Evolutionary conservation across 2,797 vertebrate species (phyloP).

Genomic region (Vespertilio murinus): DNA sequence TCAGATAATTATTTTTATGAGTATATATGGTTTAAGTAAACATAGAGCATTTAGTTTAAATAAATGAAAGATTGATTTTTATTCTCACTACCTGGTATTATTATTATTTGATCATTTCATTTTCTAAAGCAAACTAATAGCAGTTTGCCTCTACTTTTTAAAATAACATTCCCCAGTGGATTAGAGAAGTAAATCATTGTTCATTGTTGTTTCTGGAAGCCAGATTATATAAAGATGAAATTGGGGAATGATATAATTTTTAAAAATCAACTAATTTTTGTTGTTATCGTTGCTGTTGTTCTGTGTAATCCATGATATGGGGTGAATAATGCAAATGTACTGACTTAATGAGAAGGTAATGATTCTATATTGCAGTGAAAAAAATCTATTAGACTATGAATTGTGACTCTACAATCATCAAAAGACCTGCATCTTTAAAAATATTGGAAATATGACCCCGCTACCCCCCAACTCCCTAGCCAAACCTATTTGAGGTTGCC

Average conservation of each 20-base stretch:
- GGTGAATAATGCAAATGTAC: not conserved
- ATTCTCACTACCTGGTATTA: not conserved
- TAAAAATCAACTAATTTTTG: not conserved
- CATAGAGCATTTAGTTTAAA: not conserved
- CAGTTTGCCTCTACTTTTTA: not conserved
- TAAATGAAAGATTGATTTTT: not conserved
- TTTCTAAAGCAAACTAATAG: slow-evolving; percentile 39
- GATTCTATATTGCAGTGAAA: not conserved
- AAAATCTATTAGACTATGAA: not conserved
- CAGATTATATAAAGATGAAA: not conserved
- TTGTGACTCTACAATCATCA: not conserved
- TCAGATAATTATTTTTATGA: not conserved
- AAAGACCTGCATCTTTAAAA: not conserved
- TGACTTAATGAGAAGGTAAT: not conserved
- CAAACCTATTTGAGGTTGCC: not conserved
- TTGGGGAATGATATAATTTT: not conserved
- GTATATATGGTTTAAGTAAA: not conserved
- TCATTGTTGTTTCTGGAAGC: not conserved
- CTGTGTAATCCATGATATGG: not conserved
- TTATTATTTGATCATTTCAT: not conserved
- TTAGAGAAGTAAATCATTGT: not conserved
- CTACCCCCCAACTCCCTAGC: not conserved
- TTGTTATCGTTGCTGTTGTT: not conserved
- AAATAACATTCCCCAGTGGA: not conserved
- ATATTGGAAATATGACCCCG: not conserved